Evolutionary conservation across 2,113 vertebrate genomes (phyloP).

Genomic region (Antechinus stuartii): DNA sequence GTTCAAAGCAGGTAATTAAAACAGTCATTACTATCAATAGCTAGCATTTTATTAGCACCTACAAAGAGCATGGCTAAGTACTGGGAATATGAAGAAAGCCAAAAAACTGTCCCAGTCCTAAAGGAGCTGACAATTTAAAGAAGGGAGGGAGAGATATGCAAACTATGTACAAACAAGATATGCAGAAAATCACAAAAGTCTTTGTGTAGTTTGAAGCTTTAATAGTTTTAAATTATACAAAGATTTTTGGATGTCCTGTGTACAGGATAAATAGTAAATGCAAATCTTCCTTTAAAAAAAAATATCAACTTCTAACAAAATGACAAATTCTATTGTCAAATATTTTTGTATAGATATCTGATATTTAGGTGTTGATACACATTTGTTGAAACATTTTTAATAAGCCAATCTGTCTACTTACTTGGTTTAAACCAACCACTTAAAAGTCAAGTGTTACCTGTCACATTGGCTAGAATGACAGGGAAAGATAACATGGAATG

Average conservation of each 20-base stretch:
- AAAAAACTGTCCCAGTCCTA: background rate
- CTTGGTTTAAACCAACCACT: background rate
- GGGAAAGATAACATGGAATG: too few species aligned
- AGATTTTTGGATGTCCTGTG: background rate
- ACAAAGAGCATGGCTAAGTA: background rate
- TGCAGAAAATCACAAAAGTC: background rate
- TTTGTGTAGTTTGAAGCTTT: background rate
- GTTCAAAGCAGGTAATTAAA: conserved; percentile 29
- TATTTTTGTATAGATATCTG: background rate
- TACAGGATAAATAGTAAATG: background rate
- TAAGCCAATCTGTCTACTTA: background rate
- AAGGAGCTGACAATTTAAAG: background rate
- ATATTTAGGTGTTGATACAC: background rate
- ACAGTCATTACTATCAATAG: background rate
- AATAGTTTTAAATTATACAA: background rate
- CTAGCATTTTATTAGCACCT: background rate
- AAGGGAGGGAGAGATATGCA: background rate
- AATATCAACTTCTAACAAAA: background rate
- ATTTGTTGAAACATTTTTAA: background rate
- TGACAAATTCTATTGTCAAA: background rate
- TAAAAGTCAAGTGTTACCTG: background rate
- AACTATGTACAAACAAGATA: background rate
- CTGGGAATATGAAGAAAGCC: background rate
- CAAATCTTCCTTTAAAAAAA: background rate
- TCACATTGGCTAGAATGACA: too few species aligned